These are phyloP conservation scores for Dione juno DNA, from an alignment of 2,888 invertebrate genomes.

Conservation along the genomic window DNA sequence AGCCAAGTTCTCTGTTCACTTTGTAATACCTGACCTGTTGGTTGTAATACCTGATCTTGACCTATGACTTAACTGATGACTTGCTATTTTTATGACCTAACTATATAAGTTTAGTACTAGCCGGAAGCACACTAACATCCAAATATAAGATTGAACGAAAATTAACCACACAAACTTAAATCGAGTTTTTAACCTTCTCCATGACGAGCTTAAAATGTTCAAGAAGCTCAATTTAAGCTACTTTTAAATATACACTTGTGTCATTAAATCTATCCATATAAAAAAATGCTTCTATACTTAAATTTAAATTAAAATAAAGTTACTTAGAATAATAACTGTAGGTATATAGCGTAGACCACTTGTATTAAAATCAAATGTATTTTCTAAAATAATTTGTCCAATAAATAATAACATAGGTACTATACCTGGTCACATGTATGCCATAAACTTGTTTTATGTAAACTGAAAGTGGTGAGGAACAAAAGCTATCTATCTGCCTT, in stretches of 20 bases:
- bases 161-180: too few species aligned
- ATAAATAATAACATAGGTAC: background rate
- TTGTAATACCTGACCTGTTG: too few species aligned
- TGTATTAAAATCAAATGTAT: background rate
- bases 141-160: too few species aligned
- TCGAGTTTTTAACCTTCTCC: too few species aligned
- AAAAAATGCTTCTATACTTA: background rate
- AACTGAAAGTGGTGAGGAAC: constrained; percentile 29
- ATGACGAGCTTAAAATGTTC: background rate
- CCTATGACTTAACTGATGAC: too few species aligned
- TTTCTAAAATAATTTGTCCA: background rate
- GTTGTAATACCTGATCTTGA: too few species aligned
- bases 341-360: background rate
- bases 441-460: constrained; percentile 31
- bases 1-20: too few species aligned
- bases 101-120: too few species aligned
- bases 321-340: background rate
- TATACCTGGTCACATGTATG: constrained; percentile 16
- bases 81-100: too few species aligned
- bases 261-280: too few species aligned
- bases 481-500: constrained; percentile 19
- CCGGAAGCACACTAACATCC: too few species aligned
- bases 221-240: background rate
- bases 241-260: too few species aligned
- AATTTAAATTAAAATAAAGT: background rate